Evolutionary conservation across 2,888 invertebrate genomes (phyloP), one percentile per base, ranked within the genome.

Genomic region (Dicroscelio sp.): DNA sequence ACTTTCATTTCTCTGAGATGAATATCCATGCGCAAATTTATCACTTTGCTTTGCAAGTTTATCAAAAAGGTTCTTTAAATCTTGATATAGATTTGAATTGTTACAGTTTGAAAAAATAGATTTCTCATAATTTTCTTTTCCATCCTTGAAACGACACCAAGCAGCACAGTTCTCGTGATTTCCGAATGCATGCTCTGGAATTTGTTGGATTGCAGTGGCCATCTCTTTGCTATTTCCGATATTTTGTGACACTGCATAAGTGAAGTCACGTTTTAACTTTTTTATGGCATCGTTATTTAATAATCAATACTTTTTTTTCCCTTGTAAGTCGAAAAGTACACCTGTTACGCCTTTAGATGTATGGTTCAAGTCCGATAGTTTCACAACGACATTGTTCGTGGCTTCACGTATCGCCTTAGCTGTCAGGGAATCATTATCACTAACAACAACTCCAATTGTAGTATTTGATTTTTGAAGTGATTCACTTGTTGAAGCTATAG

Each of bases 161-260:
- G 60, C 25, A 12, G 85, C 90, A 82, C 93, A 94, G 17, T 91
- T 38, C 23, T 67, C 84, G 38, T 93, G 94, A 6, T 85, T 71
- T 60, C 91, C 87, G 31, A 93, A 93, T 30, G 88, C 85, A 75
- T 94, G 93, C 27, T 90, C 48, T 1, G 91, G 86, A 10, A 94
- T 93, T 33, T 65, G 52, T 58, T 58, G 38, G 43, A 93, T 90
- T 5, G 92, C 79, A 23, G 8, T 23, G 33, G 86, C 83, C 91
- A 94, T 88, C 12, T 30, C 69, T 27, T 38, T 17, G 48, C 52
- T 78, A 31, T 93, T 80, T 8, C 93, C 94, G 43, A 27, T 87
- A 79, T 94, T 93, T 75, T 93, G 88, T 0, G 92, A 73, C 27
- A 94, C 58, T 30, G 93, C 94, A 78, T 94, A 94, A 0, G 89